phyloP scores from a whole-genome alignment of 2,888 invertebrate genomes.

The Cheilosia grossa region DNA sequence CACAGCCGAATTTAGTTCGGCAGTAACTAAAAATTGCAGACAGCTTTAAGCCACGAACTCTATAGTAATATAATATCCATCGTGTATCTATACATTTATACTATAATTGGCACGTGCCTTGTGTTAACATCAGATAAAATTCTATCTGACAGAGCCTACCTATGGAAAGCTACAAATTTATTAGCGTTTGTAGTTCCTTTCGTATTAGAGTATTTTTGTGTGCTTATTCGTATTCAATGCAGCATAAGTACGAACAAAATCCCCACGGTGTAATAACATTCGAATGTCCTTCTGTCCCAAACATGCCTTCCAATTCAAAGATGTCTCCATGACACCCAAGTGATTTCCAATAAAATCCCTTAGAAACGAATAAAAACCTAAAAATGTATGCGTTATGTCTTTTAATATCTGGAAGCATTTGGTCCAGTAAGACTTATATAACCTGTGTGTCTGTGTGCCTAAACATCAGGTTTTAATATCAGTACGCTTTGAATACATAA shows the following conservation, averaged over 20 bases:
- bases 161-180: neutral
- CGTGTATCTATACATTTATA: neutral
- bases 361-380: neutral
- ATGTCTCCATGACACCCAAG: neutral
- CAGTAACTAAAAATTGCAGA: no score
- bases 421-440: neutral
- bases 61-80: no score
- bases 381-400: neutral
- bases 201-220: neutral
- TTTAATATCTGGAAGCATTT: neutral
- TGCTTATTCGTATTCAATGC: slow-evolving; percentile 1
- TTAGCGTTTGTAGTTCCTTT: neutral
- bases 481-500: no score
- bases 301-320: neutral
- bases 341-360: neutral
- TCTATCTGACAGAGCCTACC: neutral
- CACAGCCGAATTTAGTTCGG: no score
- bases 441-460: neutral
- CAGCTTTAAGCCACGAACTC: no score
- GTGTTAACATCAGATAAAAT: neutral
- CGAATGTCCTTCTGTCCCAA: neutral
- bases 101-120: neutral
- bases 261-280: neutral
- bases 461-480: no score
- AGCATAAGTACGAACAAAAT: neutral